These are phyloP conservation scores for Sebastes trivittatus DNA, from an alignment of 2,797 vertebrate species.

Conservation along the genomic window DNA sequence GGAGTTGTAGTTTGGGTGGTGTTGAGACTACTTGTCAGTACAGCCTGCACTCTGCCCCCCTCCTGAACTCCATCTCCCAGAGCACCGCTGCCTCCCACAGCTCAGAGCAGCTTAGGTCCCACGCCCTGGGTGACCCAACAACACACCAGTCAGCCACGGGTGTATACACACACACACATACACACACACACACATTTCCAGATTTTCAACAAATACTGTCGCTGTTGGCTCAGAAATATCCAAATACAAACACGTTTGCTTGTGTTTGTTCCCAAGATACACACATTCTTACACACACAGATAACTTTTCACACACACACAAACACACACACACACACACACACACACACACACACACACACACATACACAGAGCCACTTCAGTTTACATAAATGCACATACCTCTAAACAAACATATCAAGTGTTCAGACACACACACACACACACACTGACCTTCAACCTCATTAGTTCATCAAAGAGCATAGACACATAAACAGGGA, in stretches of 20 bases:
- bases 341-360: not conserved
- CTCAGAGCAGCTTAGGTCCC: slow-evolving; percentile 33
- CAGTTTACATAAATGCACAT: not conserved
- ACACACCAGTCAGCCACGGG: not conserved
- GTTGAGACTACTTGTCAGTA: not conserved
- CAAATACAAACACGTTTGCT: slow-evolving; percentile 32
- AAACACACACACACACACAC: not conserved
- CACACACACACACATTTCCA: not conserved
- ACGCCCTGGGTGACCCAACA: slow-evolving; percentile 51
- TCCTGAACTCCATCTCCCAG: not conserved
- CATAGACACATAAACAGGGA: not conserved
- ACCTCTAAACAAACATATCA: not conserved
- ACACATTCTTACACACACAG: not conserved
- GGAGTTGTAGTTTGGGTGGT: slow-evolving; percentile 21
- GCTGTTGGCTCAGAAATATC: slow-evolving; percentile 17
- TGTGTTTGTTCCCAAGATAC: not conserved
- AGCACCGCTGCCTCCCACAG: slow-evolving; percentile 3
- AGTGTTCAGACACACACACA: not conserved
- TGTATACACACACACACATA: not conserved
- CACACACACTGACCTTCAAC: not conserved
- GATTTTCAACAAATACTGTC: slow-evolving; percentile 7
- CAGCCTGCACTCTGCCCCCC: not conserved
- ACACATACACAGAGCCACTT: slow-evolving; percentile 1
- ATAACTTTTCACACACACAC: not conserved
- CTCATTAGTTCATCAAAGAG: slow-evolving; percentile 4